A percentile compares a stretch with the other conserved stretches of the same genome.
Conservation (phyloP, 64 coral and sea anemone species). For the Pocillopora verrucosa region DNA sequence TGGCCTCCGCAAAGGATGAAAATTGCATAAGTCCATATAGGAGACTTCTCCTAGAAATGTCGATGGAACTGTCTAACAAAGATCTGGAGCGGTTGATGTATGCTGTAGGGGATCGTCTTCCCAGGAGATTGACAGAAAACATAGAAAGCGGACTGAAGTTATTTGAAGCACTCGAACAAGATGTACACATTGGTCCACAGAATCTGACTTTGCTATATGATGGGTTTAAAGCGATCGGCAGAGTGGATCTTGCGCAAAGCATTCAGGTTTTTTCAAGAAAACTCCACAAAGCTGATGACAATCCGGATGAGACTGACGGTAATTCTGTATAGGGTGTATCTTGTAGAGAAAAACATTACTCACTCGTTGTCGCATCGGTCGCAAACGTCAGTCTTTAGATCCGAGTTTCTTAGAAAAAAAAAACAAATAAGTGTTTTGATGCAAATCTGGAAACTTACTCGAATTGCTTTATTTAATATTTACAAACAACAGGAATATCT, state of each 20-base stretch:
- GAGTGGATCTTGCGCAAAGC: not conserved
- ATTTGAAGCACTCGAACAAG: conserved; percentile 2
- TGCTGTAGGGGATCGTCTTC: not conserved
- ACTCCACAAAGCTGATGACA: not conserved
- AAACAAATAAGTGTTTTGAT: too few relatives aligned
- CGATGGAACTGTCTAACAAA: not conserved
- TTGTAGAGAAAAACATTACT: too few relatives aligned
- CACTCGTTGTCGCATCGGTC: not conserved
- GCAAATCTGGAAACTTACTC: too few relatives aligned
- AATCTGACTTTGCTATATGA: not conserved
- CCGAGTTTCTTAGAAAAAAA: too few relatives aligned
- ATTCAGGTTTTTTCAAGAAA: not conserved
- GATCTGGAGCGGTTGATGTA: not conserved
- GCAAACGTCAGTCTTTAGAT: not conserved
- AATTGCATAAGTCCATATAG: conserved; percentile 5
- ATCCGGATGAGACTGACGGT: not conserved
- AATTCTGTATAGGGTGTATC: not conserved
- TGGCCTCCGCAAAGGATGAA: not conserved
- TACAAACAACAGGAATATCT: too few relatives aligned
- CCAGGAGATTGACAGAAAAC: not conserved
- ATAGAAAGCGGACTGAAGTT: not conserved
- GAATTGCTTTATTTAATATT: too few relatives aligned
- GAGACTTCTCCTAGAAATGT: conserved; percentile 2
- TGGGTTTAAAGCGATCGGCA: conserved; percentile 3
- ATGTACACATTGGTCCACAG: not conserved